Evolutionary conservation across 2,797 vertebrate species (phyloP).

Genomic region (Toxotes lorentzi): DNA sequence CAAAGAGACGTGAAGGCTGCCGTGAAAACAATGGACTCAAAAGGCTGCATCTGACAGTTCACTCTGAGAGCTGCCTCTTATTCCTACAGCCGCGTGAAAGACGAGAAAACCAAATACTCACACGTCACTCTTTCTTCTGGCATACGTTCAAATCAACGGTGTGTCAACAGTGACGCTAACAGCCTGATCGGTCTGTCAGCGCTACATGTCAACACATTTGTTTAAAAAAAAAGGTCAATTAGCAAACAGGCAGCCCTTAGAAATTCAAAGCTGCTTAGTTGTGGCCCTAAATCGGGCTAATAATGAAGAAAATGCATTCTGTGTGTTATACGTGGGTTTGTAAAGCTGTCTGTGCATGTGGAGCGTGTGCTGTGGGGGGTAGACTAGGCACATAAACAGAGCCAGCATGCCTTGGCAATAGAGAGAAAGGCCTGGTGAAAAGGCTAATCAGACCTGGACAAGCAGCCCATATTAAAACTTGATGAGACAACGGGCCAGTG

Average conservation of each 20-base stretch:
- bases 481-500: slow-evolving; percentile 75
- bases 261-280: slow-evolving; percentile 78
- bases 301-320: slow-evolving; percentile 62
- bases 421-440: slow-evolving; percentile 74
- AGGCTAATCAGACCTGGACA: slow-evolving; percentile 78
- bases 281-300: slow-evolving; percentile 66
- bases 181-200: slow-evolving; percentile 61
- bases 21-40: slow-evolving; percentile 58
- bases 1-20: slow-evolving; percentile 56
- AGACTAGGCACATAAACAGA: slow-evolving; percentile 54
- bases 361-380: slow-evolving; percentile 24
- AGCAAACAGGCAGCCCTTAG: slow-evolving; percentile 67
- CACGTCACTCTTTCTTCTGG: slow-evolving; percentile 50
- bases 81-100: slow-evolving; percentile 27
- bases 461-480: slow-evolving; percentile 82
- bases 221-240: slow-evolving; percentile 48
- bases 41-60: slow-evolving; percentile 63
- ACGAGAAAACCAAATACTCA: slow-evolving; percentile 55
- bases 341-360: slow-evolving; percentile 52
- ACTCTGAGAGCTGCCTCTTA: slow-evolving; percentile 33
- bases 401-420: slow-evolving; percentile 53
- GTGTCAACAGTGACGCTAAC: slow-evolving; percentile 46
- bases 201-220: slow-evolving; percentile 54
- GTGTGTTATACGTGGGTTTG: slow-evolving; percentile 49
- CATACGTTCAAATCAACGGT: slow-evolving; percentile 36